A percentile compares a stretch with the other conserved stretches of the same genome.
Evolutionary conservation across 2,113 vertebrate genomes (phyloP).

Genomic region (Toxotes chatareus): DNA sequence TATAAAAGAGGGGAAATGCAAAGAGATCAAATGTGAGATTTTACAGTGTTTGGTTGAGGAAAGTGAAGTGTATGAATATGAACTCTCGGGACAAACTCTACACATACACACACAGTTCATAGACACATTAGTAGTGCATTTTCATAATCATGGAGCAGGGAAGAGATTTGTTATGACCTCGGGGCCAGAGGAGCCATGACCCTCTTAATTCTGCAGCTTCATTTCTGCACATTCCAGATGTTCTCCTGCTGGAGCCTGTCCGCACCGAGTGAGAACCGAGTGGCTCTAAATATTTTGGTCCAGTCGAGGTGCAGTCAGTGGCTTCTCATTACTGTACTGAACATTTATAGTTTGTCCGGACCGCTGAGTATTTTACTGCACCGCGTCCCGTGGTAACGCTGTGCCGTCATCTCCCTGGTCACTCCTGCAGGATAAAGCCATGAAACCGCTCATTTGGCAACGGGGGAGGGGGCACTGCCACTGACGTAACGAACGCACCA

Average conservation of each 20-base stretch:
- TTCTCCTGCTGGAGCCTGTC: not conserved
- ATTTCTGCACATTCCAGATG: slow-evolving; percentile 32
- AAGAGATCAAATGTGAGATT: no score
- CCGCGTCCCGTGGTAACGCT: no score
- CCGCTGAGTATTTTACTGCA: not conserved
- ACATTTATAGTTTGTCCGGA: not conserved
- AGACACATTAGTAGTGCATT: not conserved
- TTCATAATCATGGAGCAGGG: slow-evolving; percentile 2
- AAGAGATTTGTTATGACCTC: slow-evolving; percentile 10
- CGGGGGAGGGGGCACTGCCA: not conserved
- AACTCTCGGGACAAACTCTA: not conserved
- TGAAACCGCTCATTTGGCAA: slow-evolving; percentile 10
- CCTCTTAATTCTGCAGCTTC: not conserved
- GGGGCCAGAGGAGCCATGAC: not conserved
- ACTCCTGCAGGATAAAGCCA: not conserved
- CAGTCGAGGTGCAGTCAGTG: not conserved
- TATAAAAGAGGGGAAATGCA: not conserved
- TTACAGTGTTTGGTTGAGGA: not conserved
- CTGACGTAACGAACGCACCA: slow-evolving; percentile 74
- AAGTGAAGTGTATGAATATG: not conserved
- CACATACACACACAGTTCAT: not conserved
- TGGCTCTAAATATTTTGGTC: not conserved
- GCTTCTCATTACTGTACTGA: not conserved
- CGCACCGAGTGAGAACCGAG: not conserved
- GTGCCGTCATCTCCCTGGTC: not conserved